Base-by-base conservation (phyloP, 92 coral and sea anemone species). In the Pocillopora meandrina region DNA sequence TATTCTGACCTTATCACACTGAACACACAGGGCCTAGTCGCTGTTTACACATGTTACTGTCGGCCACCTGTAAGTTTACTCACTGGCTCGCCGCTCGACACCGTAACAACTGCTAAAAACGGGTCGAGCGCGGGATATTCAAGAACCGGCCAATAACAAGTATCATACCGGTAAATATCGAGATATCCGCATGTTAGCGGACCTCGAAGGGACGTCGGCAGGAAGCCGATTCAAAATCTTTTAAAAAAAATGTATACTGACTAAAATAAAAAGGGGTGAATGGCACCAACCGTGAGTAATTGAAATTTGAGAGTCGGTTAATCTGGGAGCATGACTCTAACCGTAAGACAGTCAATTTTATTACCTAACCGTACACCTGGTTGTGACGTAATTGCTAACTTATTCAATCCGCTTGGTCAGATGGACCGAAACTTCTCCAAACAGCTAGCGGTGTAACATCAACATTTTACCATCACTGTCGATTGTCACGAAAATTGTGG, bases 311-410 rank as follows among this genome's bases (percentile, higher is more conserved):
- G 58, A 69, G 60, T 66, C 4, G 55, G 59, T 57, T 77, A 66
- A 65, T 21, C 83, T 59, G 72, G 81, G 68, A 55, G 76, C 88
- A 87, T 90, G 88, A 90, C 94, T 92, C 90, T 82, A 89, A 87
- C 80, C 61, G 49, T 65, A 75, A 90, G 98, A 92, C 92, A 94
- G 81, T 89, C 93, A 90, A 84, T 77, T 61, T 33, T 74, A 94
- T 92, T 85, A 94, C 89, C 93, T 92, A 90, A 87, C 93, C 92
- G 55, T 15, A 36, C 61, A 66, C 52, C 68, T 71, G 49, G 52
- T 10, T 76, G 90, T 94, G 93, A 94, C 90, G 98, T 94, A 90
- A 94, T 94, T 94, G 74, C 85, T 89, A 74, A 92, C 87, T 87
- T 35, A 92, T 92, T 90, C 84, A 65, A 71, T 62, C 85, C 72